Evolutionary conservation across 2,113 vertebrate species (phyloP).

Genomic region (Aviceda subcristata): DNA sequence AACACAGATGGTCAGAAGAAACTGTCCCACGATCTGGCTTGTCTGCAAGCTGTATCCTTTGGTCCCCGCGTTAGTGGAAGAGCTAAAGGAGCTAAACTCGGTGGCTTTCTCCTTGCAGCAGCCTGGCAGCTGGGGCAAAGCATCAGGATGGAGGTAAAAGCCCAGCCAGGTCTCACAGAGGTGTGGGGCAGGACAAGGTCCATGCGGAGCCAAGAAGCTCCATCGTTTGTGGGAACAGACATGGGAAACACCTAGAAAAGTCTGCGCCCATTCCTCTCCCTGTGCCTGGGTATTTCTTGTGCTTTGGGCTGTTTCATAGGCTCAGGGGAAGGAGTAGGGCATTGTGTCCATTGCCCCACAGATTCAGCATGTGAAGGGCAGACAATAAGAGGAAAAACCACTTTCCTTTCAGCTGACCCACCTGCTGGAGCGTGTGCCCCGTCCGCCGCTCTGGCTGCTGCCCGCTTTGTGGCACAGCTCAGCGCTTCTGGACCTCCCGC

Average conservation of each 20-base stretch:
- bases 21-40: neutral
- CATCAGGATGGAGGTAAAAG: neutral
- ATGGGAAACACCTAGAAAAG: neutral
- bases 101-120: neutral
- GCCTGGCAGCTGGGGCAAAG: neutral
- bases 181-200: neutral
- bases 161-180: neutral
- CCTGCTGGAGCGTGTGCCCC: accelerated
- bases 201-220: neutral
- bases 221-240: neutral
- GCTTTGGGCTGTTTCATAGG: neutral
- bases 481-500: neutral
- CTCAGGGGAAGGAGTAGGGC: accelerated
- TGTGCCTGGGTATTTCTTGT: neutral
- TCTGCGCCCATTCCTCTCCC: accelerated
- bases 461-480: neutral
- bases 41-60: neutral
- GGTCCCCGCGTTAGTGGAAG: accelerated
- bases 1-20: neutral
- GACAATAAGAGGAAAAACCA: neutral
- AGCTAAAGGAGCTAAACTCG: neutral
- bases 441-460: neutral
- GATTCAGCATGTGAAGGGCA: neutral
- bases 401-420: neutral
- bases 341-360: accelerated